A percentile compares a stretch with the other conserved stretches of the same genome.
Evolutionary conservation across 92 coral and sea anemone genomes (phyloP).

Genomic region (Epizoanthus scotinus): DNA sequence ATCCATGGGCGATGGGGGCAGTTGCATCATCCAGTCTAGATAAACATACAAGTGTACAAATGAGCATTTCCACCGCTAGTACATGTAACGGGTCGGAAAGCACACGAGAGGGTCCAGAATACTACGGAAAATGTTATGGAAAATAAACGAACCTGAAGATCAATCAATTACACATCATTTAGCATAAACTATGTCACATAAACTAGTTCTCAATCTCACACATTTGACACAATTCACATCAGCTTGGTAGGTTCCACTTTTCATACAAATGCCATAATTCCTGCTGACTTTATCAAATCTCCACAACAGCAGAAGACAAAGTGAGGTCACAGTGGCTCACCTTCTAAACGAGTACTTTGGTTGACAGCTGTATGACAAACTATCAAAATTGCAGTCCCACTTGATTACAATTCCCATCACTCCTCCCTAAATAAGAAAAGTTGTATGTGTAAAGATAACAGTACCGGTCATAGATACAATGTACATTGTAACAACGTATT

Average conservation of each 20-base stretch:
- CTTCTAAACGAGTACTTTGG: conserved; percentile 87
- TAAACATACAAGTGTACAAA: neutral
- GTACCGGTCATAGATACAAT: no score
- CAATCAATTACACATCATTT: no score
- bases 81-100: neutral
- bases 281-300: no score
- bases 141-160: no score
- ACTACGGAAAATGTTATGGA: no score
- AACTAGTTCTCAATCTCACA: no score
- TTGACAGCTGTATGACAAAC: conserved; percentile 73
- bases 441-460: neutral
- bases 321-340: conserved; percentile 21
- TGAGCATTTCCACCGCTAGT: neutral
- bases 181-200: no score
- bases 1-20: conserved; percentile 89
- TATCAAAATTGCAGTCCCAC: conserved; percentile 95
- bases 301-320: neutral
- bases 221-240: no score
- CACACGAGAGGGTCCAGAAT: no score
- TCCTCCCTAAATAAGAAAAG: conserved; percentile 74
- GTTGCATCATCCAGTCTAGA: conserved; percentile 81
- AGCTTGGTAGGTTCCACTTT: neutral
- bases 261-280: neutral
- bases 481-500: no score
- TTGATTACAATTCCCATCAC: conserved; percentile 87